Percentiles rank a stretch among this genome's conserved stretches.
Conservation (phyloP, 2,113 vertebrate genomes). For the Glaucidium brasilianum region DNA sequence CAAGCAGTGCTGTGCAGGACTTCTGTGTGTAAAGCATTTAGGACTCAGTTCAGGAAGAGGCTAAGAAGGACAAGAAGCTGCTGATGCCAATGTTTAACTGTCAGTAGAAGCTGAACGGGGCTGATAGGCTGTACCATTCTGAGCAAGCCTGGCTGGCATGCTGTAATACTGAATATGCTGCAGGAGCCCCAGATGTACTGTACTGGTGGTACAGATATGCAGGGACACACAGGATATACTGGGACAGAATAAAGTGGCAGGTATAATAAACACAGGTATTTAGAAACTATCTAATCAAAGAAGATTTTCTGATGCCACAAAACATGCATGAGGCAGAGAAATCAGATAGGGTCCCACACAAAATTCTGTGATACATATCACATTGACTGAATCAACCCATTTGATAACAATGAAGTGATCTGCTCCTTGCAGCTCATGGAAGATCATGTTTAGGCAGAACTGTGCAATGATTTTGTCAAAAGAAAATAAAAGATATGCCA, state of each 20-base stretch:
- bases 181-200: not conserved
- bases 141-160: not conserved
- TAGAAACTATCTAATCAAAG: not conserved
- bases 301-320: not conserved
- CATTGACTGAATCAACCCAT: not conserved
- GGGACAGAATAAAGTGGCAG: not conserved
- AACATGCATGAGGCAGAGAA: not conserved
- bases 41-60: not conserved
- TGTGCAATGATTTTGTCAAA: not conserved
- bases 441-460: not conserved
- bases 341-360: accelerated
- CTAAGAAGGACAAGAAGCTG: not conserved
- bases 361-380: not conserved
- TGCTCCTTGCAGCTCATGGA: not conserved
- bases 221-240: not conserved
- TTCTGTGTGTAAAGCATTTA: not conserved
- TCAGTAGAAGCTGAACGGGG: not conserved
- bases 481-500: not conserved
- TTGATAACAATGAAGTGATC: not conserved
- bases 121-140: not conserved
- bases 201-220: not conserved
- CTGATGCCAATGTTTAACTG: not conserved
- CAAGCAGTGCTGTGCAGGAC: not conserved
- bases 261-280: not conserved
- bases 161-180: not conserved